Evolutionary conservation across 2,888 invertebrate genomes (phyloP).

Genomic region (Lomographa bimaculata): DNA sequence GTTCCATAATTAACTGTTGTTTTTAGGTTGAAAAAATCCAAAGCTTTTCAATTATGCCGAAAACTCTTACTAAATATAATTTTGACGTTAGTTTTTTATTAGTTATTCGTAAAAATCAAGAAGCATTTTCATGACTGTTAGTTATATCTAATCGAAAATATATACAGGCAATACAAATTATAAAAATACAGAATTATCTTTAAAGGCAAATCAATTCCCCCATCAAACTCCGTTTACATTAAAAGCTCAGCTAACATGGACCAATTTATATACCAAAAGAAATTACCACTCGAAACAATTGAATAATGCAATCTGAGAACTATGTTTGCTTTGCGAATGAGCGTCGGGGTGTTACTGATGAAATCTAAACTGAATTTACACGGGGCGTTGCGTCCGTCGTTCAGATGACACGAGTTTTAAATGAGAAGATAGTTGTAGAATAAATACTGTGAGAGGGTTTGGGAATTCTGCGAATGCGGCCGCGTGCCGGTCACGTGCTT

Average conservation of each 20-base stretch:
- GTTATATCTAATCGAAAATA: no score
- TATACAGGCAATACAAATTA: no score
- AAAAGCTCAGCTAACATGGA: conserved; percentile 14
- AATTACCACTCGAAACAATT: conserved; percentile 61
- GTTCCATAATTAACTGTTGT: no score
- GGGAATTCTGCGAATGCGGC: conserved; percentile 40
- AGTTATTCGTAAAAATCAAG: no score
- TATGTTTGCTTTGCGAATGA: conserved; percentile 64
- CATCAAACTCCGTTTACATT: conserved; percentile 2
- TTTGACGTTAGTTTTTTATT: no score
- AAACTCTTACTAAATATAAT: no score
- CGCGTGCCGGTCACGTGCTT: conserved; percentile 54
- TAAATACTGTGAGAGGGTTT: conserved; percentile 65
- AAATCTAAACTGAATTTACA: conserved; percentile 75
- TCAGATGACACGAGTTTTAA: conserved; percentile 70
- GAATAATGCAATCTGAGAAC: conserved; percentile 72
- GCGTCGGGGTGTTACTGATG: conserved; percentile 57
- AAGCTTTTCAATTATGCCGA: no score
- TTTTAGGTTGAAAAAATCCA: no score
- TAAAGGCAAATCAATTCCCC: conserved; percentile 8
- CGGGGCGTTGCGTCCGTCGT: conserved; percentile 53
- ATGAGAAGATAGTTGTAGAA: conserved; percentile 75
- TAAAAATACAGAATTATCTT: no score
- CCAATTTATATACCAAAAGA: conserved; percentile 23
- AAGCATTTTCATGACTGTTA: no score